These are phyloP conservation scores for Punctoribates punctum DNA, from an alignment of 2,888 invertebrate species.

Conservation along the genomic window DNA sequence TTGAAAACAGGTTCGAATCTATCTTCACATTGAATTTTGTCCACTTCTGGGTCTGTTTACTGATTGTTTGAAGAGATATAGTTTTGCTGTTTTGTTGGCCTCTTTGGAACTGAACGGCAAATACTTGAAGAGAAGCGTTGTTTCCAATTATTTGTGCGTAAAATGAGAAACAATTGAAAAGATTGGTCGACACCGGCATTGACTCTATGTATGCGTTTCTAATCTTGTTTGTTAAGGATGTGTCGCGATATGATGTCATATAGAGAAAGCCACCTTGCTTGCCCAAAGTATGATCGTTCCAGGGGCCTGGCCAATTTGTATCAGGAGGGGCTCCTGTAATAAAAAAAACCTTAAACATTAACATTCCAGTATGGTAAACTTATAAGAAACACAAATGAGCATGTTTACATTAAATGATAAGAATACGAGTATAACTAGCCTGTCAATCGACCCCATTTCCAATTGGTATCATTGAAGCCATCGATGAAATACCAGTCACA, in stretches of 20 bases:
- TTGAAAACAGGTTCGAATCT: neutral
- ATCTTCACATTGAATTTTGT: neutral
- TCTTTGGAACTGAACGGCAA: neutral
- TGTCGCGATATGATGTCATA: conserved; percentile 17
- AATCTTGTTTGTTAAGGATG: too few species aligned
- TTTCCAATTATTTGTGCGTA: neutral
- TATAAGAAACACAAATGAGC: too few species aligned
- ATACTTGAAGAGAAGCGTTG: neutral
- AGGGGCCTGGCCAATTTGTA: conserved; percentile 25
- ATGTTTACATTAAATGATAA: too few species aligned
- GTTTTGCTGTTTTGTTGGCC: neutral
- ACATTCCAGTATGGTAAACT: too few species aligned
- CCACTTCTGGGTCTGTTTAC: neutral
- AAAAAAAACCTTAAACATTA: too few species aligned
- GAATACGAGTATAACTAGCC: too few species aligned
- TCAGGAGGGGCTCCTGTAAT: neutral
- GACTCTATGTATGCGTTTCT: neutral
- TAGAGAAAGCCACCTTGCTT: conserved; percentile 22
- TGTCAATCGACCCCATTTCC: conserved; percentile 4
- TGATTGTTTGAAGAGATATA: neutral
- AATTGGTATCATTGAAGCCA: neutral
- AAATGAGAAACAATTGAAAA: neutral
- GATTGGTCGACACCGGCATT: neutral
- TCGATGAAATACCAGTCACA: conserved; percentile 23
- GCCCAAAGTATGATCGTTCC: conserved; percentile 27